Evolutionary conservation across 2,888 invertebrate genomes (phyloP).

Genomic region (Dioctria rufipes): DNA sequence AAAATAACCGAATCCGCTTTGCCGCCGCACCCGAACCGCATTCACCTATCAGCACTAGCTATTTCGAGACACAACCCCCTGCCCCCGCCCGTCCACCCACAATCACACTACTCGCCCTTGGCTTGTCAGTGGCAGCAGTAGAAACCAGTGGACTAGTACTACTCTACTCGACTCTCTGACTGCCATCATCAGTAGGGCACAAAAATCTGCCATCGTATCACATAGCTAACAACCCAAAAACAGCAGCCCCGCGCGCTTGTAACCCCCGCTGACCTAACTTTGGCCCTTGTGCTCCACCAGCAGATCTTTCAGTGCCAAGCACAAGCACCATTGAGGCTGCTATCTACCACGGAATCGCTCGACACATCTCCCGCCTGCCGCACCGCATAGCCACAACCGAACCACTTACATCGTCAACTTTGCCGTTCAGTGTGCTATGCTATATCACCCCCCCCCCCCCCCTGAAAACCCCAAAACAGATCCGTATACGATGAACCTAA

Average conservation of each 20-base stretch:
- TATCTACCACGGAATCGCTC: slow-evolving; percentile 54
- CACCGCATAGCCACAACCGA: slow-evolving; percentile 49
- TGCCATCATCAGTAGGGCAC: slow-evolving; percentile 51
- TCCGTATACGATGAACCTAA: slow-evolving; percentile 40
- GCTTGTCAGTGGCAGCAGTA: slow-evolving; percentile 45
- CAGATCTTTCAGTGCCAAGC: slow-evolving; percentile 45
- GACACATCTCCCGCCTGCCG: slow-evolving; percentile 47
- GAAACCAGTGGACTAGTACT: slow-evolving; percentile 30
- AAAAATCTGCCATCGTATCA: slow-evolving; percentile 49
- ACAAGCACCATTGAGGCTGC: slow-evolving; percentile 53
- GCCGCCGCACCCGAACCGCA: background rate
- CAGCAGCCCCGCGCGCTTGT: slow-evolving; percentile 50
- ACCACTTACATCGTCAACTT: slow-evolving; percentile 55
- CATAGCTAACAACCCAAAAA: slow-evolving; percentile 52
- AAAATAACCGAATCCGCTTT: slow-evolving; percentile 39
- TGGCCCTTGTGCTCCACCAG: slow-evolving; percentile 34
- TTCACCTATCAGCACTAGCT: background rate
- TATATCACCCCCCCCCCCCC: slow-evolving; percentile 1
- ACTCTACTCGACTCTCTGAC: background rate
- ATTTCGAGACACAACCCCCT: background rate
- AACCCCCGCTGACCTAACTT: slow-evolving; percentile 50
- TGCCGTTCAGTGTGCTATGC: slow-evolving; percentile 31
- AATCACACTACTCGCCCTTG: background rate
- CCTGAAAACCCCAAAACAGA: background rate
- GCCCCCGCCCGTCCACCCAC: background rate